Percentiles rank a stretch among this genome's conserved stretches.
These are phyloP conservation scores for Melopsittacus undulatus DNA, from an alignment of 2,797 vertebrate species.

Conservation along the genomic window DNA sequence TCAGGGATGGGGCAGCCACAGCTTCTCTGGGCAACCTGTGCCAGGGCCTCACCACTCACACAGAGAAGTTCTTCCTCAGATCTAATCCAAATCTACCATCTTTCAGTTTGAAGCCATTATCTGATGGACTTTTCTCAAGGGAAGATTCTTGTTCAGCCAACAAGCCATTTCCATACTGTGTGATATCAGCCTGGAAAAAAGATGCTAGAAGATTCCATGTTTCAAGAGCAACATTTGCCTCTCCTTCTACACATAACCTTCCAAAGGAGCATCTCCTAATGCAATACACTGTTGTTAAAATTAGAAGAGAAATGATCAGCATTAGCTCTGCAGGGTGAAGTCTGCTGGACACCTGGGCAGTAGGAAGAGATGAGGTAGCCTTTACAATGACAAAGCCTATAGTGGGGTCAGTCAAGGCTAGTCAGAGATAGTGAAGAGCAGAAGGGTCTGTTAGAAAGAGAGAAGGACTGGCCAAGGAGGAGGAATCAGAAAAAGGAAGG, in stretches of 20 bases:
- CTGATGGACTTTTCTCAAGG: background rate
- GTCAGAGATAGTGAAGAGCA: no score
- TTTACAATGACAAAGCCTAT: background rate
- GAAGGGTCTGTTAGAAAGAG: background rate
- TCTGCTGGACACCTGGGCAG: background rate
- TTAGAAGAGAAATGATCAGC: background rate
- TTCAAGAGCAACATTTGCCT: background rate
- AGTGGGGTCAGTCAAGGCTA: background rate
- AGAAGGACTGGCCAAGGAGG: background rate
- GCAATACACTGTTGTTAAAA: background rate
- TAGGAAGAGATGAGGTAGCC: background rate
- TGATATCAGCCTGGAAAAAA: background rate
- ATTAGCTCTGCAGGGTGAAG: background rate
- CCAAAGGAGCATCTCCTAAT: background rate
- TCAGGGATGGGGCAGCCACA: background rate
- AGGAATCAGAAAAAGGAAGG: background rate
- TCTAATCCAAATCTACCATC: background rate
- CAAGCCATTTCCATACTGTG: background rate
- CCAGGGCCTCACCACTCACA: background rate
- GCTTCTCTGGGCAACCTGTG: background rate
- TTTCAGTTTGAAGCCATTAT: background rate
- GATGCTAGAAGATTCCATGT: background rate
- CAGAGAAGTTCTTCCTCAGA: background rate
- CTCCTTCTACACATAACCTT: background rate
- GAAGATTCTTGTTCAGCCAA: background rate